Percentiles rank a stretch among this genome's conserved stretches.
These are phyloP conservation scores for Zaprionus davidi DNA, from an alignment of 1,140 invertebrate species.

Conservation along the genomic window DNA sequence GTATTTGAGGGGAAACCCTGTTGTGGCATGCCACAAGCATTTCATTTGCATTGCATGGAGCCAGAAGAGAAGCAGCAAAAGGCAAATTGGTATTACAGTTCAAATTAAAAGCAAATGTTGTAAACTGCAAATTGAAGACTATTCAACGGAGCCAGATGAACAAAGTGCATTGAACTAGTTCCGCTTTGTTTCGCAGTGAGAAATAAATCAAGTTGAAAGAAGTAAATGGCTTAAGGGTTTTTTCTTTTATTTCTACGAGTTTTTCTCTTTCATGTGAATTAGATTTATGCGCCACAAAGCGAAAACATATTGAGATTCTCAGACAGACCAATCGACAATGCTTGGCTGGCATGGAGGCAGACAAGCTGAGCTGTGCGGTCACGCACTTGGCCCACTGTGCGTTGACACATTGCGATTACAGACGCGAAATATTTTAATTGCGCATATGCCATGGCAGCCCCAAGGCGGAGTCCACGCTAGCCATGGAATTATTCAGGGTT, in stretches of 20 bases:
- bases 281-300: slow-evolving; percentile 58
- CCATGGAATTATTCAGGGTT: slow-evolving; percentile 32
- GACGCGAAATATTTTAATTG: slow-evolving; percentile 68
- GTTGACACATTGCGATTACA: slow-evolving; percentile 25
- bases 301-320: slow-evolving; percentile 74
- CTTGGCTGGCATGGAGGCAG: neutral
- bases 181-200: neutral
- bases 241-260: slow-evolving; percentile 12
- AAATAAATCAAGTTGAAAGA: slow-evolving; percentile 31
- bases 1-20: slow-evolving; percentile 17
- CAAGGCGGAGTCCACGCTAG: neutral
- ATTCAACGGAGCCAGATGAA: slow-evolving; percentile 1
- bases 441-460: slow-evolving; percentile 60
- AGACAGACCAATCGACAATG: slow-evolving; percentile 66
- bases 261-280: slow-evolving; percentile 27
- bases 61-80: neutral
- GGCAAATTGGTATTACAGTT: slow-evolving; percentile 40
- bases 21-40: slow-evolving; percentile 57
- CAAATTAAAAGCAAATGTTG: slow-evolving; percentile 66
- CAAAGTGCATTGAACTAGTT: slow-evolving; percentile 28
- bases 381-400: neutral
- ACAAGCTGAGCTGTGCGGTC: neutral
- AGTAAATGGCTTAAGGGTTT: slow-evolving; percentile 51
- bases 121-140: slow-evolving; percentile 14
- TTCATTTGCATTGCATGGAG: slow-evolving; percentile 59